Conservation (phyloP, 1,140 invertebrate genomes). For the Drosophila hydei region DNA sequence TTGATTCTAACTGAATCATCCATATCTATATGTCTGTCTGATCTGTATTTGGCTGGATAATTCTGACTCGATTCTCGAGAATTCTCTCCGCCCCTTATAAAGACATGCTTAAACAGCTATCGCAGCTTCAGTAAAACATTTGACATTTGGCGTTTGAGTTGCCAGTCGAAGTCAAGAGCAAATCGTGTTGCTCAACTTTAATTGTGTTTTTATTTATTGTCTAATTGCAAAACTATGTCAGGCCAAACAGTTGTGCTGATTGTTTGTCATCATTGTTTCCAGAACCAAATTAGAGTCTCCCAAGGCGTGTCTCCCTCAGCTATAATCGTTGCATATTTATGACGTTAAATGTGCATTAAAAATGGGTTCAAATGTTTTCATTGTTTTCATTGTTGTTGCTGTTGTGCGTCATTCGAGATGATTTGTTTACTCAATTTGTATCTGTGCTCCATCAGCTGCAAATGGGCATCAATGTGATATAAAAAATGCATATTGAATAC, state of each 20-base stretch:
- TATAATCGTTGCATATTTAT: conserved; percentile 43
- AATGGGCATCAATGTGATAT: background rate
- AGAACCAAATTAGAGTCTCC: background rate
- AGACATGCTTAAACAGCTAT: background rate
- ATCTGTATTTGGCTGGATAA: conserved; percentile 60
- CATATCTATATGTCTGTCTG: no score
- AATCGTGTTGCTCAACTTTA: conserved; percentile 69
- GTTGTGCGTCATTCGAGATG: conserved; percentile 18
- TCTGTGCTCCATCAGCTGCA: background rate
- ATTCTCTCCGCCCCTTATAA: background rate
- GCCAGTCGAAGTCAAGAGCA: conserved; percentile 54
- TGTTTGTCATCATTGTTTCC: conserved; percentile 13
- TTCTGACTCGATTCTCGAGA: conserved; percentile 21
- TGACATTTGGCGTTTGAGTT: conserved; percentile 51
- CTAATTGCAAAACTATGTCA: conserved; percentile 71
- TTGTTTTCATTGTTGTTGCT: background rate
- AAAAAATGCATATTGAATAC: no score
- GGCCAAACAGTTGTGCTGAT: conserved; percentile 17
- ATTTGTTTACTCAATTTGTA: background rate
- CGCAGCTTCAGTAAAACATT: conserved; percentile 35
- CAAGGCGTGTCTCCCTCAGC: conserved; percentile 16
- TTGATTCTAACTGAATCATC: no score
- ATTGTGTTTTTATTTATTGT: conserved; percentile 66
- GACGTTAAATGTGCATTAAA: conserved; percentile 17
- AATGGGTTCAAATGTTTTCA: conserved; percentile 5